Conservation (phyloP, 1,140 invertebrate genomes). For the Pygmarrhopalites habei region DNA sequence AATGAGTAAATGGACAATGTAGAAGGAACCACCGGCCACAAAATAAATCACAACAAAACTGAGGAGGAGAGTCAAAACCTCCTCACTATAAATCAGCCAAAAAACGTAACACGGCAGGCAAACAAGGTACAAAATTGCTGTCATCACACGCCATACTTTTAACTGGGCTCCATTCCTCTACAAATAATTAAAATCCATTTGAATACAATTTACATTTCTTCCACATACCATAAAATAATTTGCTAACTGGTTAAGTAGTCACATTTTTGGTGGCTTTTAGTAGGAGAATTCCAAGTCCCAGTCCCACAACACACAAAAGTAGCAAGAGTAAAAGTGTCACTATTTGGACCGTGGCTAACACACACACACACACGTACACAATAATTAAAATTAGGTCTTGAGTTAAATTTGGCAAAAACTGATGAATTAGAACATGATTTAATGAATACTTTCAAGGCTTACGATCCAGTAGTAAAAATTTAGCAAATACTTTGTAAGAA, state of each 20-base stretch:
- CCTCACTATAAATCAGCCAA: conserved; percentile 9
- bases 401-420: background rate
- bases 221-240: background rate
- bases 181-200: background rate
- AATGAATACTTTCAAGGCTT: background rate
- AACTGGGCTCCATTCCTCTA: background rate
- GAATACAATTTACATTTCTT: background rate
- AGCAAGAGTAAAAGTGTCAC: background rate
- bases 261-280: background rate
- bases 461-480: conserved; percentile 1
- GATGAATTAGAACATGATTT: background rate
- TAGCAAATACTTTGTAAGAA: background rate
- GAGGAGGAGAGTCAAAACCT: background rate
- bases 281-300: conserved; percentile 7
- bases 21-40: conserved; percentile 3
- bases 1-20: conserved; percentile 10
- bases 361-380: background rate
- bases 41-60: conserved; percentile 10
- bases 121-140: conserved; percentile 1
- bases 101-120: background rate
- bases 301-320: background rate
- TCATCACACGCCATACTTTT: background rate
- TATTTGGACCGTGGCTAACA: background rate
- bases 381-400: background rate
- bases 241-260: background rate